phyloP scores from a whole-genome alignment of 2,113 vertebrate genomes.

The Girardinichthys multiradiatus region DNA sequence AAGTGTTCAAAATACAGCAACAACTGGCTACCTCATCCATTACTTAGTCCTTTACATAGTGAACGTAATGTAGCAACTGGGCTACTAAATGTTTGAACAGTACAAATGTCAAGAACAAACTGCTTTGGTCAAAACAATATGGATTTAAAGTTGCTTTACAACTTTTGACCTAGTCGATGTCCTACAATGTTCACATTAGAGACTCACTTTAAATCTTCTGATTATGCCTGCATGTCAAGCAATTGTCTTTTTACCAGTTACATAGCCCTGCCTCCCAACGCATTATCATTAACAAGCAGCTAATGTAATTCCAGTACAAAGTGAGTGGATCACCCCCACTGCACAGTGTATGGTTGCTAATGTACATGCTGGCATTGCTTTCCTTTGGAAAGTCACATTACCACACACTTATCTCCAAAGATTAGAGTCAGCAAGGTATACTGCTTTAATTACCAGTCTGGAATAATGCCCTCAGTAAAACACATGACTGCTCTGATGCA shows the following conservation, averaged over 20 bases:
- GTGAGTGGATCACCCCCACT: conserved; percentile 50
- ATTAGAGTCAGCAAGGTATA: conserved; percentile 51
- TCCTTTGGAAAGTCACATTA: conserved; percentile 56
- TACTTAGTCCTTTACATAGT: no score
- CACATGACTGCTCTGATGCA: conserved; percentile 37
- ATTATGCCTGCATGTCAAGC: conserved; percentile 27
- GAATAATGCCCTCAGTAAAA: conserved; percentile 43
- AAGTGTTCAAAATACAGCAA: no score
- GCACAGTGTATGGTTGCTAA: conserved; percentile 22
- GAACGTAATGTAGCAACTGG: no score
- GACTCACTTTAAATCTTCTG: conserved; percentile 18
- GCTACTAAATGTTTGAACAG: background rate
- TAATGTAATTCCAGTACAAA: conserved; percentile 71
- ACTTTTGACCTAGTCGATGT: background rate
- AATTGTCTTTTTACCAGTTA: conserved; percentile 72
- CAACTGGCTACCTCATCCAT: no score
- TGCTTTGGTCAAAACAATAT: background rate
- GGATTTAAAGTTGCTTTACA: background rate
- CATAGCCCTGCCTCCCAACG: conserved; percentile 51
- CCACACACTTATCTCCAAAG: conserved; percentile 39
- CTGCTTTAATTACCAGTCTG: conserved; percentile 32
- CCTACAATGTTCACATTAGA: background rate
- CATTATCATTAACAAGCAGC: conserved; percentile 64
- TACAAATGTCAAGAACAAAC: no score
- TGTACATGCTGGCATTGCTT: conserved; percentile 45